Base-by-base conservation (phyloP, 1,140 invertebrate genomes). In the Dreissena polymorpha region DNA sequence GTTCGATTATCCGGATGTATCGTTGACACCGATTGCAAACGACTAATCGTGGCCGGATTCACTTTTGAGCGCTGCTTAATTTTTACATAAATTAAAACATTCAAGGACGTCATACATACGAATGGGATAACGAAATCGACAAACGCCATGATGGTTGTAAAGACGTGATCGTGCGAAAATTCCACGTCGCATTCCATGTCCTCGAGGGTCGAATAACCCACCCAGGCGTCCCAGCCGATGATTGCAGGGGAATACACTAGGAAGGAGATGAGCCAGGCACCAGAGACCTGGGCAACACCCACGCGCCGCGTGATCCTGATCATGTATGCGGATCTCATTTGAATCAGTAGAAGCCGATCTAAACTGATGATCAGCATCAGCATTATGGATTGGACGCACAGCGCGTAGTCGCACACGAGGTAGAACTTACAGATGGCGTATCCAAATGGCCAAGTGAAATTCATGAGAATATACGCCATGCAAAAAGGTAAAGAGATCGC, bases 51-150 rank as follows among this genome's bases (percentile, higher is more conserved):
- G 39, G 8, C 18, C n/a, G 68, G 23, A 39, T 39, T 0, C 0
- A 63, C 23, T 60, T 50, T 79, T 13, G 25, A 18, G 14, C 67
- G 65, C n/a, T 29, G 82, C 50, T 86, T 53, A 25, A 90, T 90
- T 72, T 90, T 76, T 0, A 72, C 65, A 64, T 87, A 89, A 3
- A 89, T 83, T 0, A 85, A 50, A 5, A 29, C 6, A 63, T 89
- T 90, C 13, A 90, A 55, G 0, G 71, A 53, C 0, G 77, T 73
- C 0, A 90, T 64, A 16, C 60, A 55, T 10, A 87, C 51, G 57
- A 89, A 84, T 10, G 89, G 88, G 2, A 87, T 57, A 18, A 83
- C 29, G 76, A 90, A 90, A 57, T 90, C 89, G n/a, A 89, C 63
- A 13, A 87, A 23, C 1, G 88, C 76, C 16, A 86, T 87, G 0